Evolutionary conservation across 2,113 vertebrate species (phyloP).

Genomic region (Aspiorhynchus laticeps): DNA sequence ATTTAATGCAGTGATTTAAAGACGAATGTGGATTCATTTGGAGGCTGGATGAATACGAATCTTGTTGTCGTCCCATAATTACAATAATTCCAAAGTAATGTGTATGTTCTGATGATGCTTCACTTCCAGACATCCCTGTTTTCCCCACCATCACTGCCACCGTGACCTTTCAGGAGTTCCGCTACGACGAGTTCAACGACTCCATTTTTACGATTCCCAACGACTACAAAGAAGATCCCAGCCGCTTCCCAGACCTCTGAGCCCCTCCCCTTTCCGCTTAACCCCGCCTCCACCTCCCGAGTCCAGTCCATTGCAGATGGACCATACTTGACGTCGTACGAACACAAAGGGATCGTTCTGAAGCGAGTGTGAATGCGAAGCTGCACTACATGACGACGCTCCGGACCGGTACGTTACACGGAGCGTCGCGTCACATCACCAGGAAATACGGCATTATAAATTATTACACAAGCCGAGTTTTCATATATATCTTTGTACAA

Average conservation of each 20-base stretch:
- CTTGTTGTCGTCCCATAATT: no score
- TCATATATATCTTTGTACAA: conserved; percentile 69
- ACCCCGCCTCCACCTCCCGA: not conserved
- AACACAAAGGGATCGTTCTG: conserved; percentile 38
- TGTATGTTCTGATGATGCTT: no score
- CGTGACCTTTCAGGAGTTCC: conserved; percentile 99
- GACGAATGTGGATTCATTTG: no score
- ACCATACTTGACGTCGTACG: not conserved
- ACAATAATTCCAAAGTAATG: no score
- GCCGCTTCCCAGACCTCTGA: conserved; percentile 96
- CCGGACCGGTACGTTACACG: conserved; percentile 51
- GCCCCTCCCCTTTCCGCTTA: not conserved
- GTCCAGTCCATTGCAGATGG: not conserved
- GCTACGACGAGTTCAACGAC: conserved; percentile 89
- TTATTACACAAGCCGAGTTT: conserved; percentile 69
- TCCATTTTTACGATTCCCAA: conserved; percentile 92
- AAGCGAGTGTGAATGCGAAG: conserved; percentile 25
- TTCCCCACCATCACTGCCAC: conserved; percentile 99
- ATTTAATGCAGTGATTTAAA: no score
- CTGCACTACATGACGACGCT: conserved; percentile 64
- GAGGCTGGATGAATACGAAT: no score
- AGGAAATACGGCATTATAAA: conserved; percentile 66
- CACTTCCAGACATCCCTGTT: conserved; percentile 89
- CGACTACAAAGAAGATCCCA: conserved; percentile 97
- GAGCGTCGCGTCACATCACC: conserved; percentile 33